A percentile compares a stretch with the other conserved stretches of the same genome.
Evolutionary conservation across 2,797 vertebrate genomes (phyloP).

Genomic region (Xiphorhynchus erythropygius): DNA sequence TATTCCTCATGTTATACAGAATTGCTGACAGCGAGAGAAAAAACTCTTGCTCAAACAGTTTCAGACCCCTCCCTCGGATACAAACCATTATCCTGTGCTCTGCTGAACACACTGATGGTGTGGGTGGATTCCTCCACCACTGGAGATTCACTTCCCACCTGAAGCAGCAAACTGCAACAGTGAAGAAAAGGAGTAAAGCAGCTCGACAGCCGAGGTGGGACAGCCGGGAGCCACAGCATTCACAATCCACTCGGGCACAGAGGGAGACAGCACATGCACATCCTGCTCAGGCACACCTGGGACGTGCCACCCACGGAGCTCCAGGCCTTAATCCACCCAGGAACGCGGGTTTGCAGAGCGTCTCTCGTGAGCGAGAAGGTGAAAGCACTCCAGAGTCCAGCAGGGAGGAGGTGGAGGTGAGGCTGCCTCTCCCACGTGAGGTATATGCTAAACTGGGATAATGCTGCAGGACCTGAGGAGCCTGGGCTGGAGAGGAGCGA

Average conservation of each 20-base stretch:
- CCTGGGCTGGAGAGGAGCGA: background rate
- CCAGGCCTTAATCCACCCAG: background rate
- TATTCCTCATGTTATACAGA: background rate
- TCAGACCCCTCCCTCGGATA: background rate
- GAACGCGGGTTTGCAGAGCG: background rate
- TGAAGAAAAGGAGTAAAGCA: accelerated
- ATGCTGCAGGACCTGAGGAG: constrained; percentile 29
- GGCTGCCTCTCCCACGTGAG: constrained; percentile 12
- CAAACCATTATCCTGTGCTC: background rate
- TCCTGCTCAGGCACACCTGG: background rate
- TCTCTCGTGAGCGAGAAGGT: background rate
- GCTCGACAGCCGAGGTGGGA: background rate
- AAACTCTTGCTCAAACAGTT: background rate
- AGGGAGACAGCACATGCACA: accelerated
- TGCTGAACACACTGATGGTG: background rate
- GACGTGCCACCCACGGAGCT: accelerated
- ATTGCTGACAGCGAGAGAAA: background rate
- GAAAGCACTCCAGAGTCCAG: background rate
- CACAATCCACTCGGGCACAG: background rate
- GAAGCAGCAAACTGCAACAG: background rate
- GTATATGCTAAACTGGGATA: constrained; percentile 16
- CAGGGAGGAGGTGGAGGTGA: background rate
- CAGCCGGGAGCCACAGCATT: background rate
- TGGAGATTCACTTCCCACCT: background rate
- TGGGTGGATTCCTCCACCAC: background rate